These are phyloP conservation scores for Pseudolaguvia tuberculata DNA, from an alignment of 2,113 vertebrate genomes.

Conservation along the genomic window DNA sequence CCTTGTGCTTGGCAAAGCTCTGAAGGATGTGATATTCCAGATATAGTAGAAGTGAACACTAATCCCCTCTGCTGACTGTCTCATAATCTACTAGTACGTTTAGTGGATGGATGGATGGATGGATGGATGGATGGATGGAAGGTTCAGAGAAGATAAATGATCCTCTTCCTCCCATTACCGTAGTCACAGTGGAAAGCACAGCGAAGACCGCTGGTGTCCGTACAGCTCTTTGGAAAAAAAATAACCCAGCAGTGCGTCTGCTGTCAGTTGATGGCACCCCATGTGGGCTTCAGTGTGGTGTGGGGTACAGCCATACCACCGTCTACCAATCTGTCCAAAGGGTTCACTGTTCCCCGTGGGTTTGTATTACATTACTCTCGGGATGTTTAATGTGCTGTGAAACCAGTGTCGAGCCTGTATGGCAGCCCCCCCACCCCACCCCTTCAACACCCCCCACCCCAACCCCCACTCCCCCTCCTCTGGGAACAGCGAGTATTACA, in stretches of 20 bases:
- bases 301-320: conserved; percentile 4
- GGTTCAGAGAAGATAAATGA: conserved; percentile 52
- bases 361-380: conserved; percentile 41
- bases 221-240: conserved; percentile 19
- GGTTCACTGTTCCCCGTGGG: conserved; percentile 39
- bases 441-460: no score
- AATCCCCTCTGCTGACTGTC: conserved; percentile 62
- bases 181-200: conserved; percentile 38
- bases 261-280: conserved; percentile 33
- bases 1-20: neutral
- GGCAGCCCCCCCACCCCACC: conserved; percentile 20
- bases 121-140: conserved; percentile 67
- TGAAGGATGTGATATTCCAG: conserved; percentile 24
- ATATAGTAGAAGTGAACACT: conserved; percentile 53
- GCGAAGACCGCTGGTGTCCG: conserved; percentile 5
- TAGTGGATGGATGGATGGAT: conserved; percentile 67
- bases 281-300: conserved; percentile 1
- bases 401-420: conserved; percentile 28
- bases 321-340: conserved; percentile 47
- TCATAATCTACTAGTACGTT: conserved; percentile 63
- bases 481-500: conserved; percentile 12
- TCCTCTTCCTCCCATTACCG: conserved; percentile 35
- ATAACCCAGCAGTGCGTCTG: conserved; percentile 25
- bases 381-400: conserved; percentile 33
- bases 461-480: conserved; percentile 29